Evolutionary conservation across 1,140 invertebrate genomes (phyloP).

Genomic region (Leguminivora glycinivorella): DNA sequence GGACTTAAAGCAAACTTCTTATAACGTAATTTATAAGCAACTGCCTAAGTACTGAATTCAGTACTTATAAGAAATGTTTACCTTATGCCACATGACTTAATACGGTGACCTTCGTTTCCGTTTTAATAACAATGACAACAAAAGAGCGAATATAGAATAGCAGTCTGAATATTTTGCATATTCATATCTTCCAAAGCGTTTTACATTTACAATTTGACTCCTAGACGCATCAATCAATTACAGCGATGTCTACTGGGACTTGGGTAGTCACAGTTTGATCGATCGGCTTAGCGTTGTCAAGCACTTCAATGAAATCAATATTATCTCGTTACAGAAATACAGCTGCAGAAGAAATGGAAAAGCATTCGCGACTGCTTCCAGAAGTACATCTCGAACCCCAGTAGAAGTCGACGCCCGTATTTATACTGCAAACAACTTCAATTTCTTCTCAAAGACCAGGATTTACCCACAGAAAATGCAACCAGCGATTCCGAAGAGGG

Average conservation of each 20-base stretch:
- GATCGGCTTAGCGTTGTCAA: slow-evolving; percentile 1
- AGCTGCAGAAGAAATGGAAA: slow-evolving; percentile 74
- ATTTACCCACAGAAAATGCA: slow-evolving; percentile 25
- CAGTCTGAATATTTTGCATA: not conserved
- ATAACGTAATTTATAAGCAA: slow-evolving; percentile 19
- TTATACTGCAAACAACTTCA: slow-evolving; percentile 61
- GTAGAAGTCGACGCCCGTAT: slow-evolving; percentile 58
- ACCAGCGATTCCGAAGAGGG: slow-evolving; percentile 57
- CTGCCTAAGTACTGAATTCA: not conserved
- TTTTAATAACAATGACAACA: not conserved
- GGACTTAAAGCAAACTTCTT: slow-evolving; percentile 9
- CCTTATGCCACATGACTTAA: slow-evolving; percentile 2
- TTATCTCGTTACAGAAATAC: slow-evolving; percentile 59
- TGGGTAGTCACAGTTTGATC: not conserved
- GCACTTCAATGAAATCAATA: slow-evolving; percentile 9
- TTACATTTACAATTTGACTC: not conserved
- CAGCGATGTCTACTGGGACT: slow-evolving; percentile 29
- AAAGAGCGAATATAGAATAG: not conserved
- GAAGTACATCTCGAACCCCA: slow-evolving; percentile 61
- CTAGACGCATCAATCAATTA: not conserved
- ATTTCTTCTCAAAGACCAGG: slow-evolving; percentile 58
- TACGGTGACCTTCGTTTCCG: not conserved
- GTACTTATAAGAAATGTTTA: not conserved
- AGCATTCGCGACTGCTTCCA: slow-evolving; percentile 68
- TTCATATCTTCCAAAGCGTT: not conserved